phyloP scores from a whole-genome alignment of 2,113 vertebrate genomes.

The Etheostoma spectabile region DNA sequence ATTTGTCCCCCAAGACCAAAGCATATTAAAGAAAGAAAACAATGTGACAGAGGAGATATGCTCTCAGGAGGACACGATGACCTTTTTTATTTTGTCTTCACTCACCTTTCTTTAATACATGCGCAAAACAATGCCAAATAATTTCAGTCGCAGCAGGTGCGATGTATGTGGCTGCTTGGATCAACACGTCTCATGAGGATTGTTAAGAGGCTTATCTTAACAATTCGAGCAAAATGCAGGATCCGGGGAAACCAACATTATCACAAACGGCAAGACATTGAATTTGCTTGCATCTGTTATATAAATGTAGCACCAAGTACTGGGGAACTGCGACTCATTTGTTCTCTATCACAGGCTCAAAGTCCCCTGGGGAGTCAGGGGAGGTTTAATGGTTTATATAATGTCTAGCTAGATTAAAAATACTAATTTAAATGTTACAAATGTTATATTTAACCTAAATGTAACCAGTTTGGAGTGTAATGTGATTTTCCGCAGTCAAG shows the following conservation, averaged over 20 bases:
- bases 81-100: neutral
- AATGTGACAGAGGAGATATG: neutral
- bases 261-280: constrained; percentile 5
- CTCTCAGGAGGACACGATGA: neutral
- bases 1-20: neutral
- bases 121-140: neutral
- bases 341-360: neutral
- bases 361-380: neutral
- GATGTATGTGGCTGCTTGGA: too few relatives aligned
- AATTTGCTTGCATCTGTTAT: constrained; percentile 17
- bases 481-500: neutral
- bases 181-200: constrained; percentile 45
- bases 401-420: neutral
- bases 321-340: neutral
- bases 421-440: neutral
- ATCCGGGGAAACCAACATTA: neutral
- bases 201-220: constrained; percentile 45
- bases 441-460: neutral
- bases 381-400: neutral
- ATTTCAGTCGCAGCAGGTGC: constrained; percentile 16
- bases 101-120: constrained; percentile 1
- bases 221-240: neutral
- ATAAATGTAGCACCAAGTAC: neutral
- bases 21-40: neutral
- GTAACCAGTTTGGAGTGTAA: neutral